A percentile compares a stretch with the other conserved stretches of the same genome.
Conservation (phyloP, 1,140 invertebrate genomes). For the Spodoptera frugiperda region DNA sequence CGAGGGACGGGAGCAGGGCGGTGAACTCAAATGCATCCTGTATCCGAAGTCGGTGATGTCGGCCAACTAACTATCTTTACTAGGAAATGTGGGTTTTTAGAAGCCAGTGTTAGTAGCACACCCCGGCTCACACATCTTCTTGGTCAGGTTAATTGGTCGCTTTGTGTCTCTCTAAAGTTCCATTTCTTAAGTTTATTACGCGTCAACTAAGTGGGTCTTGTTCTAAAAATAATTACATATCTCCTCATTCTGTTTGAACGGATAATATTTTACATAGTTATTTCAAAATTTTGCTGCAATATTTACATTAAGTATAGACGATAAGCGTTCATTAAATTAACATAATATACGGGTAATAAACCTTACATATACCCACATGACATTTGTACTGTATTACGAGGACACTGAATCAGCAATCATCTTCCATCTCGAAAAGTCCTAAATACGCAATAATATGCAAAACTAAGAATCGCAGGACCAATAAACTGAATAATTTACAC, state of each 20-base stretch:
- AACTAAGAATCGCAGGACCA: slow-evolving; percentile 29
- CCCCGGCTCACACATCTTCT: slow-evolving; percentile 64
- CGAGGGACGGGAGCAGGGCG: slow-evolving; percentile 66
- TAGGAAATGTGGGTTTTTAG: slow-evolving; percentile 81
- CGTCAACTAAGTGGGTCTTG: slow-evolving; percentile 41
- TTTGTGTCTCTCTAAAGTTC: slow-evolving; percentile 45
- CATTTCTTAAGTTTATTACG: slow-evolving; percentile 30
- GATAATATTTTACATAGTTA: slow-evolving; percentile 52
- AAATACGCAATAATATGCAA: slow-evolving; percentile 52
- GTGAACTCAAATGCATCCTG: slow-evolving; percentile 79
- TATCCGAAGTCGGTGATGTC: slow-evolving; percentile 68
- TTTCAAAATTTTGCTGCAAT: slow-evolving; percentile 56
- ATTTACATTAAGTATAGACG: slow-evolving; percentile 55
- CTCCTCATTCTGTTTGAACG: slow-evolving; percentile 47
- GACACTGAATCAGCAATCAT: slow-evolving; percentile 60
- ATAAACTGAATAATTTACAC: slow-evolving; percentile 42
- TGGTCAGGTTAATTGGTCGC: slow-evolving; percentile 67
- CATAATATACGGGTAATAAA: slow-evolving; percentile 79
- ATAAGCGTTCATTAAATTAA: slow-evolving; percentile 68
- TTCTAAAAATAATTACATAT: slow-evolving; percentile 52
- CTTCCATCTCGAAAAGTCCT: slow-evolving; percentile 39
- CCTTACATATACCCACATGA: slow-evolving; percentile 73
- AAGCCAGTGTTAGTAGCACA: slow-evolving; percentile 75
- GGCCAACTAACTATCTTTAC: slow-evolving; percentile 66
- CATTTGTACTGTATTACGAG: slow-evolving; percentile 68